Base-by-base conservation (phyloP, 1,140 invertebrate species). In the Phymastichus coffea region DNA sequence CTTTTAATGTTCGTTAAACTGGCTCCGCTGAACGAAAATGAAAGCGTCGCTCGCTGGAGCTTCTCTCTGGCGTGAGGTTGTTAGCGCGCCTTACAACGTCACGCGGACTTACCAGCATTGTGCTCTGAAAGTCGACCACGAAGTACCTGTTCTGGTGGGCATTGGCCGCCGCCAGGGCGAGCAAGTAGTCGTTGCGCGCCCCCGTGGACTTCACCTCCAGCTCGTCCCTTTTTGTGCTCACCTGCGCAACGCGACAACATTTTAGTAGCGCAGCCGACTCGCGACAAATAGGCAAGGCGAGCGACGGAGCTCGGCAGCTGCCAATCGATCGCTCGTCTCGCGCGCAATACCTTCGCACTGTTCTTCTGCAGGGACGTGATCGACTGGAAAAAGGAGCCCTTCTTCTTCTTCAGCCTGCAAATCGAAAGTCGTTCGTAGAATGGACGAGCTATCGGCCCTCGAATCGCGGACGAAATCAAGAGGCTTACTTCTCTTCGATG, bases 311-410 rank as follows among this genome's bases (percentile, higher is more conserved):
- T n/a, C n/a, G n/a, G n/a, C n/a, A n/a, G n/a, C n/a, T n/a, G n/a
- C n/a, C n/a, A n/a, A n/a, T n/a, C n/a, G n/a, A n/a, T 30, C 28
- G 28, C 12, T 12, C 6, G 12, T 8, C 28, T 30, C 28, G 28
- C 6, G 12, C 6, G 6, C 12, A 28, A 26, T 68, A 97, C 94
- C 83, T 97, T 95, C 1, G 93, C 92, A 80, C 93, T 96, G 75
- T 95, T 96, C 80, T 96, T 95, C 77, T 97, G 94, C 64, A 98
- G 82, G 46, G 94, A 95, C 12, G 94, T 94, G 65, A 97, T 93
- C 1, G 94, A 97, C 76, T 95, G 93, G 80, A 98, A 98, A 77
- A 98, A 93, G 2, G 93, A 93, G 25, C 93, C 94, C 69, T 97
- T 97, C 81, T 97, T 97, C 83, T 94, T 94, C 82, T 96, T 97